Evolutionary conservation across 1,140 invertebrate species (phyloP), one percentile per base, ranked within the genome.

Genomic region (Dreissena polymorpha): DNA sequence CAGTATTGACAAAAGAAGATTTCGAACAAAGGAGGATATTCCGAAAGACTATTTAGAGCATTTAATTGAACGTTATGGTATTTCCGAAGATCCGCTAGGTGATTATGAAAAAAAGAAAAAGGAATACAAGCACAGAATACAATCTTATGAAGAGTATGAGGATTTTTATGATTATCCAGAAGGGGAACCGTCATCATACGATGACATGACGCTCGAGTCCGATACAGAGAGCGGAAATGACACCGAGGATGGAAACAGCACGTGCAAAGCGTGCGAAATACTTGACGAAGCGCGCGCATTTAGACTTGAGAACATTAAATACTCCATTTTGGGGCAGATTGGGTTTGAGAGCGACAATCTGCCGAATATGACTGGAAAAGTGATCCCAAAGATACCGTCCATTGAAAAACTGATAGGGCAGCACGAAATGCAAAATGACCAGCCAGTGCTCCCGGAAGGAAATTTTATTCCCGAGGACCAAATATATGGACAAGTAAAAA

Each of bases 361-460:
- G 72, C 81, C 81, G 29, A 83, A 83, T 64, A 83, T 83, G 81
- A 83, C 81, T 14, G 73, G 81, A 18, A 81, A 73, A 65, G 63
- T 21, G 18, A 76, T 83, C n/a, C 81, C 81, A 21, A 57, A 71
- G 50, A 63, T 76, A 76, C 79, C 84, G 18, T 85, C 84, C 10
- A 51, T 80, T 27, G 60, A 69, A 49, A 27, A 51, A 21, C 51
- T 75, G 49, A 63, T 75, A 51, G 77, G 69, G 49, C 77, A 85
- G n/a, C 64, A 73, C 39, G 70, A 70, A 49, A 80, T 80, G 77
- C 84, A 74, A 21, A 16, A 65, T 13, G 80, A 83, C 23, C 57
- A 68, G 39, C 69, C 73, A 3, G 49, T 74, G n/a, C n/a, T 21
- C 0, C n/a, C 63, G 5, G 13, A 73, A 13, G 71, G 72, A 25